Conservation (phyloP, 2,797 vertebrate species). For the Tarsius wallacei region DNA sequence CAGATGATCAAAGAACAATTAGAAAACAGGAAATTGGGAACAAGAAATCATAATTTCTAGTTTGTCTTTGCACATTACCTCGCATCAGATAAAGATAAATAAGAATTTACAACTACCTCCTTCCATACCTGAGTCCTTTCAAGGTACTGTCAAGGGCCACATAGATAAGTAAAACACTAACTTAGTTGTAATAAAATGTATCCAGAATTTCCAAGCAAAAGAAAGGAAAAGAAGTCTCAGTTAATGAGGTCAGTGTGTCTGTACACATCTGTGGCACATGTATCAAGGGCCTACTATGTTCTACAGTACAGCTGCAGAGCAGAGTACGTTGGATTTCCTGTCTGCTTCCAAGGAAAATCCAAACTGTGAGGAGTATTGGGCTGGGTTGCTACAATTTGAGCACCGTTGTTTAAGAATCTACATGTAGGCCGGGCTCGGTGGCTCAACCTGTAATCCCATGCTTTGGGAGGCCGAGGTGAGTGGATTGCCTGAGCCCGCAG, state of each 20-base stretch:
- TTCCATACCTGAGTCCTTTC: conserved; percentile 47
- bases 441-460: too few relatives aligned
- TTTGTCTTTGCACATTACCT: neutral
- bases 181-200: conserved; percentile 57
- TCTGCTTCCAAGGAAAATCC: neutral
- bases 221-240: neutral
- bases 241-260: neutral
- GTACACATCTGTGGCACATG: neutral
- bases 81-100: neutral
- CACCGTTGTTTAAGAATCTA: neutral
- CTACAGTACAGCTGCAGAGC: neutral
- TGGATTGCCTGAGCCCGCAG: too few relatives aligned
- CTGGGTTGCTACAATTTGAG: neutral
- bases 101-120: conserved; percentile 44
- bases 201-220: conserved; percentile 48
- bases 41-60: neutral
- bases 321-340: neutral
- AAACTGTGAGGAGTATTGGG: neutral
- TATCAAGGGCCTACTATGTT: neutral
- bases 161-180: conserved; percentile 32
- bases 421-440: too few relatives aligned
- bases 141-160: conserved; percentile 6
- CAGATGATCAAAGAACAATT: conserved; percentile 7
- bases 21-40: conserved; percentile 6
- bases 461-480: too few relatives aligned